A percentile compares a stretch with the other conserved stretches of the same genome.
Conservation (phyloP, 2,888 invertebrate genomes). For the Lithophane semibrunnea region DNA sequence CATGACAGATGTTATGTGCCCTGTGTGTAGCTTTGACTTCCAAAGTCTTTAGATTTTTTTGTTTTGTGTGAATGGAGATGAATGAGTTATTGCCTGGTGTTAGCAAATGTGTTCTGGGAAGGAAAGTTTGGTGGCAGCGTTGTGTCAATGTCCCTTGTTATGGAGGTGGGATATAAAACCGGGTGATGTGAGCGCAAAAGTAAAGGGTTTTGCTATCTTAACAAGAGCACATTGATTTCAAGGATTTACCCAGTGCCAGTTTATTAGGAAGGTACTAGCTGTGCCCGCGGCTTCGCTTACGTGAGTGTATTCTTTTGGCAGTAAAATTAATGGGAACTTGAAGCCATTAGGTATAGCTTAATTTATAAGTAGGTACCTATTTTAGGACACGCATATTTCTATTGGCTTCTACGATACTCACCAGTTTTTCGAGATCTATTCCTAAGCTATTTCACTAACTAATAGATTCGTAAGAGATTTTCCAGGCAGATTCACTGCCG, state of each 20-base stretch:
- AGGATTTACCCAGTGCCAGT: background rate
- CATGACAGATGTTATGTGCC: conserved; percentile 41
- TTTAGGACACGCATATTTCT: background rate
- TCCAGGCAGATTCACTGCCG: background rate
- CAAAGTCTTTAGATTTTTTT: conserved; percentile 39
- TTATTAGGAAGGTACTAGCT: background rate
- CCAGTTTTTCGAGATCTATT: background rate
- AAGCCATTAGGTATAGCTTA: background rate
- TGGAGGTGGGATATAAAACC: background rate
- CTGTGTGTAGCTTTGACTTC: conserved; percentile 30
- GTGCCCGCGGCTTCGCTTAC: background rate
- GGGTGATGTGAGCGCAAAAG: background rate
- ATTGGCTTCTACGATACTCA: background rate
- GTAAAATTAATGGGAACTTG: background rate
- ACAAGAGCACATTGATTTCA: background rate
- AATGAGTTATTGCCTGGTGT: conserved; percentile 37
- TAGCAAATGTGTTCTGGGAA: conserved; percentile 27
- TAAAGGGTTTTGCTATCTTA: conserved; percentile 18
- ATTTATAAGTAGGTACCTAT: no score
- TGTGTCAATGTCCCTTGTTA: conserved; percentile 31
- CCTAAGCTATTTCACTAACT: background rate
- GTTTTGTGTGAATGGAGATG: conserved; percentile 51
- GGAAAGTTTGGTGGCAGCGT: conserved; percentile 38
- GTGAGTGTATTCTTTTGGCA: background rate
- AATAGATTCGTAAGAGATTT: background rate